Evolutionary conservation across 2,113 vertebrate species (phyloP).

Genomic region (Verasper variegatus): DNA sequence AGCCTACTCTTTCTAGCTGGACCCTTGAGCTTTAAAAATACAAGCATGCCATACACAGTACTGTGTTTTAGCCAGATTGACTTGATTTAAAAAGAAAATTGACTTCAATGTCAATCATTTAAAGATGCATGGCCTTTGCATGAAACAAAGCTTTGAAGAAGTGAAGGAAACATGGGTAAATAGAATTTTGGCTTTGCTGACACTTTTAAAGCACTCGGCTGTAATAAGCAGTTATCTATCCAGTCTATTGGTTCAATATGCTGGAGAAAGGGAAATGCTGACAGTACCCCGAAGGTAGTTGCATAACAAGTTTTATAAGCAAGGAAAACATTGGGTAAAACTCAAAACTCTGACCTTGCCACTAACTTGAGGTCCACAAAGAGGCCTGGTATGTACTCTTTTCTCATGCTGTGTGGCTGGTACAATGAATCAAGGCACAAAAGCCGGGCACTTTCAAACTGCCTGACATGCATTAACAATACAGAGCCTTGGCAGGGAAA

Average conservation of each 20-base stretch:
- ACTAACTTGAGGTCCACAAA: slow-evolving; percentile 60
- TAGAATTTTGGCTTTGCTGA: slow-evolving; percentile 5
- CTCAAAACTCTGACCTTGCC: slow-evolving; percentile 48
- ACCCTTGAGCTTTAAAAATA: no score
- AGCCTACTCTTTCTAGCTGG: no score
- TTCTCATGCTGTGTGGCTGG: slow-evolving; percentile 56
- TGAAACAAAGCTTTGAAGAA: background rate
- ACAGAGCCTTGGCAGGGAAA: slow-evolving; percentile 66
- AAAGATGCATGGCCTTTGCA: background rate
- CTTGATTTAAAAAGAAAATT: background rate
- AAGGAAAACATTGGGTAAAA: slow-evolving; percentile 35
- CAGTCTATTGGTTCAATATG: slow-evolving; percentile 12
- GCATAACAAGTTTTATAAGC: slow-evolving; percentile 10
- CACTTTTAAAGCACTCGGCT: slow-evolving; percentile 3
- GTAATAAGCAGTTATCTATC: slow-evolving; percentile 15
- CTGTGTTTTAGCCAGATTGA: background rate
- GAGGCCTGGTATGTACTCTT: slow-evolving; percentile 59
- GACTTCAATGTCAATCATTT: no score
- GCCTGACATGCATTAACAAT: slow-evolving; percentile 74
- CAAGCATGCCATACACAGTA: background rate
- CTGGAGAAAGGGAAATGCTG: slow-evolving; percentile 6
- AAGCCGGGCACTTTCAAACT: slow-evolving; percentile 66
- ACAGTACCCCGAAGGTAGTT: slow-evolving; percentile 15
- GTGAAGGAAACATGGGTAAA: background rate
- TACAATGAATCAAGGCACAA: slow-evolving; percentile 73